These are phyloP conservation scores for Trinectes maculatus DNA, from an alignment of 2,113 vertebrate genomes.

Conservation along the genomic window DNA sequence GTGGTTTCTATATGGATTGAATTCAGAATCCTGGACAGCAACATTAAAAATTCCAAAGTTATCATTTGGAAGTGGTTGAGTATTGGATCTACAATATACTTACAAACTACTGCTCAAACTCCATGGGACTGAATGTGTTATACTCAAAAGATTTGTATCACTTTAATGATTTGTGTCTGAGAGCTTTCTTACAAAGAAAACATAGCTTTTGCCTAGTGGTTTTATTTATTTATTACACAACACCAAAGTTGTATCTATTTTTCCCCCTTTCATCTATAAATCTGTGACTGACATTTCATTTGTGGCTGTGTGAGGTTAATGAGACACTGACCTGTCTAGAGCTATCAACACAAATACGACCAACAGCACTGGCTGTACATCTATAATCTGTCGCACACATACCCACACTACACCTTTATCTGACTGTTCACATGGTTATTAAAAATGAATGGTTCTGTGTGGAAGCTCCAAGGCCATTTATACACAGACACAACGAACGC, in stretches of 20 bases:
- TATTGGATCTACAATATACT: too few relatives aligned
- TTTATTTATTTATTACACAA: background rate
- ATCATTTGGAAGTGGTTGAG: too few relatives aligned
- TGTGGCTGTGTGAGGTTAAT: background rate
- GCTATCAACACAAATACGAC: background rate
- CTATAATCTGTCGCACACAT: conserved; percentile 18
- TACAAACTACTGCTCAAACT: too few relatives aligned
- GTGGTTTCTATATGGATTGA: background rate
- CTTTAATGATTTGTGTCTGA: background rate
- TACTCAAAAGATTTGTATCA: background rate
- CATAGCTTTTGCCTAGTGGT: background rate
- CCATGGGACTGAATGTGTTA: too few relatives aligned
- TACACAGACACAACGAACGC: conserved; percentile 9
- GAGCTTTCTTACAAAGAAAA: background rate
- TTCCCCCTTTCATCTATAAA: background rate
- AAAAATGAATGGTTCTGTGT: conserved; percentile 29
- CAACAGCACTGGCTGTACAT: background rate
- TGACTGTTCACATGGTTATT: background rate
- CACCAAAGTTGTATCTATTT: background rate
- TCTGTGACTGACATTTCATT: background rate
- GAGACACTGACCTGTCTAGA: background rate
- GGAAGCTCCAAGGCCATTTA: conserved; percentile 50
- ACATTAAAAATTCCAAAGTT: background rate
- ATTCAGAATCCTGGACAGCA: conserved; percentile 60
- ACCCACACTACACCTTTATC: background rate